Base-by-base conservation (phyloP, 1,140 invertebrate species). In the Caenorhabditis tropicalis region DNA sequence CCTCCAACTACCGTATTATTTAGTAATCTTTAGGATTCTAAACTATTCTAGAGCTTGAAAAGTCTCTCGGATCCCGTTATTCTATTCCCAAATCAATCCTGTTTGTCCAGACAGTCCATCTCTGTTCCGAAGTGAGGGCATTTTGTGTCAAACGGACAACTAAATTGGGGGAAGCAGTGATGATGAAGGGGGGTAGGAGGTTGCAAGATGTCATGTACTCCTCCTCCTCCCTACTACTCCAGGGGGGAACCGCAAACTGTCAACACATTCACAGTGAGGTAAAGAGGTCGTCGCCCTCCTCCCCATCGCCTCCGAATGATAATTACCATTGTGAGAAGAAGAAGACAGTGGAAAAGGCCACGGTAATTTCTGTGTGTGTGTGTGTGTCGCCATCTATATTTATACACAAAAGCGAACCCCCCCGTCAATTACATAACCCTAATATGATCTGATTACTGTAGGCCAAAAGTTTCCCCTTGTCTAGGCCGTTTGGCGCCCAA, bases 361-460 rank as follows among this genome's bases (percentile, higher is more conserved):
- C 65, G 65, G 65, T 74, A 74, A 74, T 74, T 74, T 56, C 53
- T 74, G 6, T n/a, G n/a, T n/a, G n/a, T n/a, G n/a, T n/a, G n/a
- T n/a, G n/a, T n/a, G n/a, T 74, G 36, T 74, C 65, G 36, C 65
- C 33, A 36, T 10, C 15, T 12, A 65, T n/a, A 33, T 58, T 7
- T 58, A 24, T 29, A 58, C 4, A 21, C 36, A 74, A 7, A 74
- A 9, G 10, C 65, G 5, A 43, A 43, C 16, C 19, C 21, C 65
- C 16, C 65, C 65, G 65, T 43, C 65, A 74, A 74, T 74, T 74
- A 74, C 65, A 74, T 74, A 74, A 65, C 58, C 58, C 58, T 65
- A 65, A 74, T 74, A 74, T 74, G 65, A 74, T 74, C 65, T 74
- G 65, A 74, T 74, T 74, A 70, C 60, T 58, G 56, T 58, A n/a